phyloP scores from a whole-genome alignment of 2,113 vertebrate species.

The Trochalopteron elliotii region DNA sequence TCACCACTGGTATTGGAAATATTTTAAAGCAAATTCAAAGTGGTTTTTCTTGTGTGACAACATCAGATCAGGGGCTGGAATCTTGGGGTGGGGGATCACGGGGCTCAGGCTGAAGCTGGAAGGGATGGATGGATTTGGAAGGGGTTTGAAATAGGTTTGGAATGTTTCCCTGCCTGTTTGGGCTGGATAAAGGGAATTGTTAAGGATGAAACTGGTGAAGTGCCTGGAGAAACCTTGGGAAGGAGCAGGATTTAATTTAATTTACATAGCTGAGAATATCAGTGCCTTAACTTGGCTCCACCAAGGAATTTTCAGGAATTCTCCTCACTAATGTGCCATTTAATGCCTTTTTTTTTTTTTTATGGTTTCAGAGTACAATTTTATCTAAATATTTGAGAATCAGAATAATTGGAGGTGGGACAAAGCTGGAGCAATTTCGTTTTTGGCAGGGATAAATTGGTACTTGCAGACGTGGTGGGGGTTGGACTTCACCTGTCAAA shows the following conservation, averaged over 20 bases:
- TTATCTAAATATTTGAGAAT: not conserved
- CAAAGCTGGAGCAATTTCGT: not conserved
- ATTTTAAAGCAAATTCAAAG: not conserved
- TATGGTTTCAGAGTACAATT: not conserved
- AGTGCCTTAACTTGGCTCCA: not conserved
- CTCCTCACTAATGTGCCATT: not conserved
- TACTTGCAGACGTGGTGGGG: not conserved
- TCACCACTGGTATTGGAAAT: not conserved
- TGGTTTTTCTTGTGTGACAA: not conserved
- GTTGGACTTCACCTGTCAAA: not conserved
- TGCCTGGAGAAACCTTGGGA: not conserved
- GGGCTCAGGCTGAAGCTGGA: not conserved
- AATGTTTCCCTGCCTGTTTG: not conserved
- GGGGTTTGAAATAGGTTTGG: not conserved
- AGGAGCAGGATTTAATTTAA: not conserved
- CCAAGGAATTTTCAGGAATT: not conserved
- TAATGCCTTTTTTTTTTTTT: not conserved
- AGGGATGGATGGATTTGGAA: not conserved
- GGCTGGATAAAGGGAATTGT: not conserved
- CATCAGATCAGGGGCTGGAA: not conserved
- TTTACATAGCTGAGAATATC: not conserved
- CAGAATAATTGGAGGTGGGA: not conserved
- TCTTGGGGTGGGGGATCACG: accelerated
- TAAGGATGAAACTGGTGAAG: not conserved
- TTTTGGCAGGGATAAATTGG: not conserved